Conservation (phyloP, 92 coral and sea anemone genomes). For the Micromussa lordhowensis region DNA sequence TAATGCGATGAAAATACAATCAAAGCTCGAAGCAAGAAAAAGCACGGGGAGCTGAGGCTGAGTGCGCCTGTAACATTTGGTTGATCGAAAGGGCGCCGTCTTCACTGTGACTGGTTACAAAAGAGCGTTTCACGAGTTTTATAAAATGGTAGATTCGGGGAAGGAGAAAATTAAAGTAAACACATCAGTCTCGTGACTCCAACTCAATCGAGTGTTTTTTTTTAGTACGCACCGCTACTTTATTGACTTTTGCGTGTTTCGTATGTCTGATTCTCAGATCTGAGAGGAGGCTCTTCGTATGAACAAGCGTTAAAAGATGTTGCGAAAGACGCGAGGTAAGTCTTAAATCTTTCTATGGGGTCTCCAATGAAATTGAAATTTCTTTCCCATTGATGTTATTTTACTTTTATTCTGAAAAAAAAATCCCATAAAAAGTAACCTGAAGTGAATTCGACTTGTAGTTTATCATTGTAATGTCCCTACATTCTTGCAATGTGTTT, state of each 20-base stretch:
- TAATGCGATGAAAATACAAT: neutral
- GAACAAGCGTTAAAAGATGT: slow-evolving; percentile 95
- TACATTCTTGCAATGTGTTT: no score
- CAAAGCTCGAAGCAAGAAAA: neutral
- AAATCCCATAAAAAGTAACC: no score
- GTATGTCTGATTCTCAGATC: slow-evolving; percentile 27
- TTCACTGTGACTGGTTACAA: neutral
- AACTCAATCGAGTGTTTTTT: neutral
- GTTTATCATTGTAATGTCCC: no score
- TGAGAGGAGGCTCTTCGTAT: slow-evolving; percentile 75
- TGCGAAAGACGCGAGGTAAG: slow-evolving; percentile 82
- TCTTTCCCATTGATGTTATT: no score
- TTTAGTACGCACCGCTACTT: neutral
- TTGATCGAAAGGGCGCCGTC: neutral
- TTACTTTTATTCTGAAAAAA: no score
- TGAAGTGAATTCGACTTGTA: no score
- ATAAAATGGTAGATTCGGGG: no score
- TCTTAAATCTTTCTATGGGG: no score
- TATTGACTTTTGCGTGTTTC: neutral
- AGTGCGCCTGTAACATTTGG: neutral
- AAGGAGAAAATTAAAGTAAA: neutral
- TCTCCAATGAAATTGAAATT: no score
- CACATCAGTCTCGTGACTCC: neutral
- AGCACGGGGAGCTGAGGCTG: neutral
- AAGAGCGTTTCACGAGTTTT: neutral